Evolutionary conservation across 2,113 vertebrate genomes (phyloP), one percentile per base, ranked within the genome.

Genomic region (Anhinga rufa): DNA sequence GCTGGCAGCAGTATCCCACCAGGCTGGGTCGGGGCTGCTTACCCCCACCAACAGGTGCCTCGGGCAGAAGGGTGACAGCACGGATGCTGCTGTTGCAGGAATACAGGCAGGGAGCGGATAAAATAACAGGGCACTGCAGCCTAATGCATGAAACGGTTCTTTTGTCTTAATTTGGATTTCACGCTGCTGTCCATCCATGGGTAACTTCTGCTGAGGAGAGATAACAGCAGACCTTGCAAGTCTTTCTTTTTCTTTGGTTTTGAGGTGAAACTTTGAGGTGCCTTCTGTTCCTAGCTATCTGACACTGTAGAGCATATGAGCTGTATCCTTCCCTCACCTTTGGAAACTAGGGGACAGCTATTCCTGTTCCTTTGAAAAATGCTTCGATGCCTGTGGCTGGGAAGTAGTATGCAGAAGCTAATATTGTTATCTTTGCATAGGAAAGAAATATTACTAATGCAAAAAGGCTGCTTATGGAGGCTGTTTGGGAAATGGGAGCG

Each of bases 151-250:
- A 68, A 88, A 44, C 0, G 0, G 16, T 52, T 38, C 10, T 40
- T 78, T 78, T 75, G 36, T 75, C 76, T 86, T 55, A 15, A 61
- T 83, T 48, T 68, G 66, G 48, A 57, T 86, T 95, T 71, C 52
- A 55, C 1, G 2, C 31, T 68, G 58, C 28, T 90, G n/a, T 48
- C 44, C 22, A 42, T 49, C 25, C 1, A 0, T 25, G n/a, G 42
- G 58, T 62, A 46, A 54, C 9, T 54, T 54, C 60, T 58, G 64
- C 49, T 68, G 78, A 92, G 79, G 12, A 32, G 31, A 83, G 38
- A 29, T 18, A 71, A 70, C 58, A 68, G 66, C 34, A 61, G 44
- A 68, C 36, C 12, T 71, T 17, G 25, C 21, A 46, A 64, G 12
- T 18, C 28, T 68, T 81, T 25, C 7, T 44, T 55, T n/a, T 71